phyloP scores from a whole-genome alignment of 2,113 vertebrate genomes.

The Poeciliopsis prolifica region DNA sequence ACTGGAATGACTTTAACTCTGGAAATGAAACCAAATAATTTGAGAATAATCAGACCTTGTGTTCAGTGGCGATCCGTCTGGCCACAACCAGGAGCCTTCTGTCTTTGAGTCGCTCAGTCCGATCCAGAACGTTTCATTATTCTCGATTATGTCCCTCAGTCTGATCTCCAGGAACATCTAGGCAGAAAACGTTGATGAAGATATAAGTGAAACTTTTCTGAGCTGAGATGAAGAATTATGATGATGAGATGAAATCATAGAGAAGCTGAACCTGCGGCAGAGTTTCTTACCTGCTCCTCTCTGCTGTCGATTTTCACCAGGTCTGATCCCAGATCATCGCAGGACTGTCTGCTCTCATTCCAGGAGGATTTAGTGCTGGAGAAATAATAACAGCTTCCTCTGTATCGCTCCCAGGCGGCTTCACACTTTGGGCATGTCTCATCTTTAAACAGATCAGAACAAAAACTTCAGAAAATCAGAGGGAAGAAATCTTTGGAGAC shows the following conservation, averaged over 20 bases:
- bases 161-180: constrained; percentile 19
- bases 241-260: background rate
- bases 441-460: background rate
- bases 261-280: constrained; percentile 2
- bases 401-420: constrained; percentile 22
- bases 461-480: background rate
- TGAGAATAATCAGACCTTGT: constrained; percentile 9
- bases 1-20: background rate
- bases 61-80: constrained; percentile 28
- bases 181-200: background rate
- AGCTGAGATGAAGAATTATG: background rate
- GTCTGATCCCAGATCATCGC: background rate
- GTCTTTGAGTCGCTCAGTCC: constrained; percentile 50
- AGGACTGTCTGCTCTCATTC: background rate
- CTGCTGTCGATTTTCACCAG: constrained; percentile 42
- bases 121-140: constrained; percentile 46
- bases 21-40: background rate
- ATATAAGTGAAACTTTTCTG: background rate
- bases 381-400: constrained; percentile 47
- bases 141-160: accelerated
- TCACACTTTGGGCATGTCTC: background rate
- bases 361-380: background rate
- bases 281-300: constrained; percentile 23
- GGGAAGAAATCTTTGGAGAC: constrained; percentile 1
- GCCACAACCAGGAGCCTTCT: constrained; percentile 44